A percentile compares a stretch with the other conserved stretches of the same genome.
These are phyloP conservation scores for Orchestia grillus DNA, from an alignment of 1,140 invertebrate species.

Conservation along the genomic window DNA sequence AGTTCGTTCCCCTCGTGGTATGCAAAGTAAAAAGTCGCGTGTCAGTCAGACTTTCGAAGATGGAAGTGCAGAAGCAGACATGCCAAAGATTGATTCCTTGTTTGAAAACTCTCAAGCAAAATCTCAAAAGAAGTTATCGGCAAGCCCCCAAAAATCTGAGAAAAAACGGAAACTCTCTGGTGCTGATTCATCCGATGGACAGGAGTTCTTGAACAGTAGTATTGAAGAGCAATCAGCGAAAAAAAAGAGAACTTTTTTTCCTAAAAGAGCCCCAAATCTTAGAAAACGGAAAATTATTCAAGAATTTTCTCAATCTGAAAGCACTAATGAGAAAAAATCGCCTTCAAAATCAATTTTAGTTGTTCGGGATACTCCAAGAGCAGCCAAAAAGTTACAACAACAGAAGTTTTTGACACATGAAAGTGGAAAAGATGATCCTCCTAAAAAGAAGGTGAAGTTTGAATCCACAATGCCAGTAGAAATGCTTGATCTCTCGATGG, in stretches of 20 bases:
- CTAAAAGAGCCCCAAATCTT: not conserved
- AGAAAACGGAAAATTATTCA: not conserved
- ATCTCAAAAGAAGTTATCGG: not conserved
- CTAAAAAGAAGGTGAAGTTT: slow-evolving; percentile 30
- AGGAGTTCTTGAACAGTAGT: not conserved
- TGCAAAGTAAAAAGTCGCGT: not conserved
- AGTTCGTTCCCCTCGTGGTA: not conserved
- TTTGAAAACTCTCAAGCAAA: not conserved
- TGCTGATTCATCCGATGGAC: not conserved
- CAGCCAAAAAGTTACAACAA: not conserved
- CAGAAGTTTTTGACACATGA: not conserved
- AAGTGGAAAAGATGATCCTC: not conserved
- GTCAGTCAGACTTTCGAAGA: not conserved
- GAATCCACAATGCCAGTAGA: not conserved
- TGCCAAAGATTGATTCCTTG: not conserved
- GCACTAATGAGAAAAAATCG: not conserved
- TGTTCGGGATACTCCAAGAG: not conserved
- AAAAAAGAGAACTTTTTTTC: not conserved
- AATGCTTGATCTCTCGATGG: not conserved
- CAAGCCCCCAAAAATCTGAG: not conserved
- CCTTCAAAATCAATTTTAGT: slow-evolving; percentile 20
- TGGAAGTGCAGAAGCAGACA: not conserved
- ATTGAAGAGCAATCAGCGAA: not conserved
- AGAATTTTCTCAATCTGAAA: not conserved
- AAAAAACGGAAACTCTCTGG: slow-evolving; percentile 21